phyloP scores from a whole-genome alignment of 2,888 invertebrate genomes.

The Euspilapteryx auroguttella region DNA sequence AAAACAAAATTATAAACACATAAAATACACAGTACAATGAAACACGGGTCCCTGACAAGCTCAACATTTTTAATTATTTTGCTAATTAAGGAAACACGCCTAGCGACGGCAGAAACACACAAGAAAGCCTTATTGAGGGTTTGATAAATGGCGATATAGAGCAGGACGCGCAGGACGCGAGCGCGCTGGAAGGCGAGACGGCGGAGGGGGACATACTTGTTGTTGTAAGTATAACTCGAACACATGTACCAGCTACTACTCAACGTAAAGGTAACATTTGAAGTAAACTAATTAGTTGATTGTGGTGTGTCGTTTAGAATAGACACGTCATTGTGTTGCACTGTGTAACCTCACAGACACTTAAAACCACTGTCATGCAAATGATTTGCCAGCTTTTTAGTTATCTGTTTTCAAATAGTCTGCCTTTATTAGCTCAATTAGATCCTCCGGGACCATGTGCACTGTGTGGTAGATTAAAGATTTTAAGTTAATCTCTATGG shows the following conservation, averaged over 20 bases:
- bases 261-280: constrained; percentile 54
- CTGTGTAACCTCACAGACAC: constrained; percentile 43
- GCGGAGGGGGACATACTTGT: constrained; percentile 36
- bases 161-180: constrained; percentile 51
- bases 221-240: constrained; percentile 44
- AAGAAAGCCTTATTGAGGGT: constrained; percentile 53
- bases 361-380: constrained; percentile 39
- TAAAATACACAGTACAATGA: constrained; percentile 24
- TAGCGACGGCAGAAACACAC: constrained; percentile 41
- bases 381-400: constrained; percentile 57
- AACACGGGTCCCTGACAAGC: constrained; percentile 50
- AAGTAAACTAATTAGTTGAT: constrained; percentile 31
- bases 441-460: no score
- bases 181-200: constrained; percentile 34
- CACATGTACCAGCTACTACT: constrained; percentile 9
- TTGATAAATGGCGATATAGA: constrained; percentile 47
- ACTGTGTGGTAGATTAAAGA: no score
- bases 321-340: constrained; percentile 44
- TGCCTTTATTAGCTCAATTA: no score
- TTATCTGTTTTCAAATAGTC: constrained; percentile 26
- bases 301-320: constrained; percentile 51
- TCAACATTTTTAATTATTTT: constrained; percentile 57
- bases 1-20: constrained; percentile 31
- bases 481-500: no score
- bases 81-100: constrained; percentile 54